phyloP scores from a whole-genome alignment of 2,888 invertebrate species.

The Ophion ellenae region DNA sequence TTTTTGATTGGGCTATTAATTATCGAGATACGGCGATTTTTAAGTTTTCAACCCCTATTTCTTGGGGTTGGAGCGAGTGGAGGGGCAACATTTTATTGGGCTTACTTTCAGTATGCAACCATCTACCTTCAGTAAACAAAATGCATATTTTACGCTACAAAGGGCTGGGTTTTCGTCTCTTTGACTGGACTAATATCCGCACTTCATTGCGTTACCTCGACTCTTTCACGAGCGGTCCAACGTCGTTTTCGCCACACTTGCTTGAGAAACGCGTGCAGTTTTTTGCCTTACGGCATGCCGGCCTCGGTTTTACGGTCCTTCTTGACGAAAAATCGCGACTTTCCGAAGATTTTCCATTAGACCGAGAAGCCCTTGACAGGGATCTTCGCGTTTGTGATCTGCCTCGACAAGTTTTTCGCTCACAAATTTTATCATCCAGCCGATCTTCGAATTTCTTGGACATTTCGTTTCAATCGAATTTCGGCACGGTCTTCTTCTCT shows the following conservation, averaged over 20 bases:
- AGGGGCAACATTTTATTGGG: too few species aligned
- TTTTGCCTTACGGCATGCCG: constrained; percentile 7
- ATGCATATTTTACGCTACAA: too few species aligned
- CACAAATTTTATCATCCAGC: constrained; percentile 13
- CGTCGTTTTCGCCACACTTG: not conserved
- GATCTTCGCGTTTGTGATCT: not conserved
- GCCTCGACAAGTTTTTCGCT: constrained; percentile 18
- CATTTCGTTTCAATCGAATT: constrained; percentile 48
- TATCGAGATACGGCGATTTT: too few species aligned
- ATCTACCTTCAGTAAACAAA: too few species aligned
- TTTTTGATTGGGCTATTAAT: too few species aligned
- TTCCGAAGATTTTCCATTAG: constrained; percentile 4
- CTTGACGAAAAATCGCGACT: not conserved
- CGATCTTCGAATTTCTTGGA: constrained; percentile 44
- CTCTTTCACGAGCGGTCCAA: not conserved
- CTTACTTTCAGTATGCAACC: too few species aligned
- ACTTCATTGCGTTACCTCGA: constrained; percentile 36
- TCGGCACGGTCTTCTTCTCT: constrained; percentile 1
- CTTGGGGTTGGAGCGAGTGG: too few species aligned
- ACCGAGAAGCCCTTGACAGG: constrained; percentile 20
- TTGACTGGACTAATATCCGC: not conserved
- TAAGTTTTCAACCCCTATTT: too few species aligned
- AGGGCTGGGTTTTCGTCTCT: too few species aligned
- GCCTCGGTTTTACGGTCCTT: constrained; percentile 12
- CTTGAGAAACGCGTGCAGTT: not conserved